These are phyloP conservation scores for Drosophila bunnanda DNA, from an alignment of 2,888 invertebrate genomes.

Conservation along the genomic window DNA sequence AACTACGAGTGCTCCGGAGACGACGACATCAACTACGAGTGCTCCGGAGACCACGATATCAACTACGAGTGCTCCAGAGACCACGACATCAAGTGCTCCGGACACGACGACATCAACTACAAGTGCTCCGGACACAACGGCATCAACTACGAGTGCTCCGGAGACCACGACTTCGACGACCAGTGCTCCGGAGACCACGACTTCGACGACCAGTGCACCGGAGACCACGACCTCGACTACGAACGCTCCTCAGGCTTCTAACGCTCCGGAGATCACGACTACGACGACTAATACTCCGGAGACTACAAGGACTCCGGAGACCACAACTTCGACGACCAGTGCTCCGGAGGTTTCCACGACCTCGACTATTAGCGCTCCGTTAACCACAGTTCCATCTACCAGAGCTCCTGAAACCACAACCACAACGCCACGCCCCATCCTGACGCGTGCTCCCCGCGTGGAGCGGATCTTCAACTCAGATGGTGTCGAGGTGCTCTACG, in stretches of 20 bases:
- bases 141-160: background rate
- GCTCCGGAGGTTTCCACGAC: background rate
- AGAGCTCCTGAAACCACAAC: conserved; percentile 23
- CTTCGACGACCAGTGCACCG: background rate
- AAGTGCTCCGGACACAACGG: background rate
- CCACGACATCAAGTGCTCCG: conserved; percentile 5
- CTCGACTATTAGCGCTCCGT: conserved; percentile 2
- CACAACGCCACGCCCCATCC: conserved; percentile 39
- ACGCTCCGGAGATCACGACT: background rate
- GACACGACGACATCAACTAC: conserved; percentile 2
- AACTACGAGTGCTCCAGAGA: conserved; percentile 4
- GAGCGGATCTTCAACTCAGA: conserved; percentile 77
- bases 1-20: background rate
- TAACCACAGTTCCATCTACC: conserved; percentile 8
- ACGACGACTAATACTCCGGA: conserved; percentile 3
- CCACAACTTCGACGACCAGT: background rate
- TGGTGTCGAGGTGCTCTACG: conserved; percentile 81
- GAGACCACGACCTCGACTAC: conserved; percentile 11
- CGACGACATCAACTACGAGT: background rate
- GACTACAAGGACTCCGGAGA: conserved; percentile 1
- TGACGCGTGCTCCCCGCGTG: conserved; percentile 64
- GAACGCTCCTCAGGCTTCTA: background rate
- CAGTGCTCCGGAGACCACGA: background rate
- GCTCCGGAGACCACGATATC: conserved; percentile 5
- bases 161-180: background rate